These are phyloP conservation scores for Euglossa dilemma DNA, from an alignment of 1,140 invertebrate species.

Conservation along the genomic window DNA sequence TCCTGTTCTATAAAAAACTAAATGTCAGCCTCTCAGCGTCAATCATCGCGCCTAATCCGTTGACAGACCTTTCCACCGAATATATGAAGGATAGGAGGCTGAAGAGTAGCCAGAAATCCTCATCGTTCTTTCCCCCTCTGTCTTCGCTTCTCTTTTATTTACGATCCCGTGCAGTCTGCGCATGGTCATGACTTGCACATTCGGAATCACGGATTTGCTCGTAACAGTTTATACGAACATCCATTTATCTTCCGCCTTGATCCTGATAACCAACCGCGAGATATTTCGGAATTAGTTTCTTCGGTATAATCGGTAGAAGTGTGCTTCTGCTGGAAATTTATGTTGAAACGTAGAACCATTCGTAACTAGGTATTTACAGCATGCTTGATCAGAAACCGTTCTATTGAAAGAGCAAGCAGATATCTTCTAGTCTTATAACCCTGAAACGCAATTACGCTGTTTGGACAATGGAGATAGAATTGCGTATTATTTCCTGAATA, in stretches of 20 bases:
- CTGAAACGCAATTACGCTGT: no score
- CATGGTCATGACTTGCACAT: constrained; percentile 19
- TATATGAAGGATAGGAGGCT: not conserved
- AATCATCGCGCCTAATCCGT: constrained; percentile 24
- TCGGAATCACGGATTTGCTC: constrained; percentile 22
- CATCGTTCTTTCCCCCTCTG: not conserved
- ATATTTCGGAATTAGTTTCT: constrained; percentile 2
- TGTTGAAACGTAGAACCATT: no score
- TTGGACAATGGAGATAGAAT: no score
- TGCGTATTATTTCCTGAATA: no score
- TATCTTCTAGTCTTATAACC: no score
- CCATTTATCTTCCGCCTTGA: constrained; percentile 20
- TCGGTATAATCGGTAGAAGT: no score
- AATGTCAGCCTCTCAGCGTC: constrained; percentile 14
- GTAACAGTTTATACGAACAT: constrained; percentile 12
- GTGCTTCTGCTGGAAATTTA: no score
- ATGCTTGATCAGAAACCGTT: no score
- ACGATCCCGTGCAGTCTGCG: constrained; percentile 5
- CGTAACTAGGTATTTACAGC: no score
- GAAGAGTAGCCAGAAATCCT: constrained; percentile 12
- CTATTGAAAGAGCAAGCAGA: no score
- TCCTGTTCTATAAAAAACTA: not conserved
- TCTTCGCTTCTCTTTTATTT: not conserved
- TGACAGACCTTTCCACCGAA: constrained; percentile 22
- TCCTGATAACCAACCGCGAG: constrained; percentile 18